Evolutionary conservation across 2,113 vertebrate species (phyloP), one percentile per base, ranked within the genome.

Genomic region (Plecotus auritus): DNA sequence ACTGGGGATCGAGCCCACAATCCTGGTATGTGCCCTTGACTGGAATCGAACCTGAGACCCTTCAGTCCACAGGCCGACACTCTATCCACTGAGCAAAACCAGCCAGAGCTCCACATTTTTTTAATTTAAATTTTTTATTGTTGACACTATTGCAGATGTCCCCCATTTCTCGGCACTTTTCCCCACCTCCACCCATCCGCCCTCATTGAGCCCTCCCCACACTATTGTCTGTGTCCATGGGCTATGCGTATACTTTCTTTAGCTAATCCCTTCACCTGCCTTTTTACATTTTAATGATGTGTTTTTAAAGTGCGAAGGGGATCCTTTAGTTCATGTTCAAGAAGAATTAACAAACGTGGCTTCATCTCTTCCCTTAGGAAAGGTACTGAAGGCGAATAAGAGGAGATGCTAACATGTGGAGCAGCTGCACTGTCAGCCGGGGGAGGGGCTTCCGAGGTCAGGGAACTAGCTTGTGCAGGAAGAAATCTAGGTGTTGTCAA

Each of bases 341-440:
- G 85, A 67, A 88, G 56, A 94, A 90, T 88, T 88, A 95, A 83
- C 78, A 94, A 85, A 54, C 23, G 9, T 72, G 86, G n/a, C 80
- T 35, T 92, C 84, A 59, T 54, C 37, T 26, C 87, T 66, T 73
- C 88, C 95, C 98, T 16, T 98, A 99, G 99, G 98, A 95, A 98
- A 99, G 93, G 98, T 98, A 2, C 40, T 99, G 32, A 99, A 99
- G 96, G 98, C 99, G 85, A 99, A 99, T 97, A 99, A 99, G 98
- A 98, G 98, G 98, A 98, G 97, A 98, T 99, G 98, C 97, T 99
- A 96, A 98, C 99, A 26, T 98, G 99, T 0, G 98, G 99, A 42
- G 99, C 98, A 61, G 98, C 99, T 0, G 98, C 98, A 90, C 96
- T 0, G 0, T 99, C 95, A 99, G 99, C 99, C 98, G 1, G 40